Evolutionary conservation across 2,888 invertebrate species (phyloP).

Genomic region (Xylota segnis): DNA sequence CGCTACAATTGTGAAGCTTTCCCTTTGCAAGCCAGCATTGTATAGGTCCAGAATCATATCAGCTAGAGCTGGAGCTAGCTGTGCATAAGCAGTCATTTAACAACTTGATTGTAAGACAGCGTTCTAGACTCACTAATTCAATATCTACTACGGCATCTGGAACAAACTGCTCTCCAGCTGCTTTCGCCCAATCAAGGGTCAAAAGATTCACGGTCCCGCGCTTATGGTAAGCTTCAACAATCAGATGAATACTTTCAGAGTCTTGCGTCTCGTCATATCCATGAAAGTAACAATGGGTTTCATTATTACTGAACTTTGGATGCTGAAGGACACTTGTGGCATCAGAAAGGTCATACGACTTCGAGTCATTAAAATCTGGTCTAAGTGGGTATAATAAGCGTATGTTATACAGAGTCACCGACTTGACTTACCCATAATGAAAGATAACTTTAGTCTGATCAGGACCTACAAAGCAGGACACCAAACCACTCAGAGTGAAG

Average conservation of each 20-base stretch:
- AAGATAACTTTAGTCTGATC: constrained; percentile 45
- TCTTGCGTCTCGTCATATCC: constrained; percentile 86
- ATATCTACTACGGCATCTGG: constrained; percentile 42
- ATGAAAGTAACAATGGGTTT: constrained; percentile 85
- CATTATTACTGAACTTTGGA: constrained; percentile 31
- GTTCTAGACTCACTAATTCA: constrained; percentile 11
- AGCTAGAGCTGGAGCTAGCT: constrained; percentile 45
- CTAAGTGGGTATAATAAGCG: too few species aligned
- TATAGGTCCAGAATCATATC: constrained; percentile 31
- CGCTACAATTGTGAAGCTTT: constrained; percentile 40
- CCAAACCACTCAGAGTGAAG: neutral
- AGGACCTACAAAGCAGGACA: constrained; percentile 15
- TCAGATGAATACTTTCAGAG: constrained; percentile 85
- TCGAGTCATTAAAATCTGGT: constrained; percentile 31
- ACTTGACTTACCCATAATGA: constrained; percentile 50
- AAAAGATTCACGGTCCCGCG: constrained; percentile 76
- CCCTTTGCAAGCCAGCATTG: constrained; percentile 29
- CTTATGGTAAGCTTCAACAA: constrained; percentile 76
- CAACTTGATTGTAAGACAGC: neutral
- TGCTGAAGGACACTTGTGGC: constrained; percentile 40
- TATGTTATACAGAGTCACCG: too few species aligned
- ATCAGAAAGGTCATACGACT: constrained; percentile 40
- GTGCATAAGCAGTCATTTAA: too few species aligned
- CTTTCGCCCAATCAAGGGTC: constrained; percentile 77
- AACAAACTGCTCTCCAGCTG: constrained; percentile 48